phyloP scores from a whole-genome alignment of 1,140 invertebrate species.

The Drosophila biarmipes region DNA sequence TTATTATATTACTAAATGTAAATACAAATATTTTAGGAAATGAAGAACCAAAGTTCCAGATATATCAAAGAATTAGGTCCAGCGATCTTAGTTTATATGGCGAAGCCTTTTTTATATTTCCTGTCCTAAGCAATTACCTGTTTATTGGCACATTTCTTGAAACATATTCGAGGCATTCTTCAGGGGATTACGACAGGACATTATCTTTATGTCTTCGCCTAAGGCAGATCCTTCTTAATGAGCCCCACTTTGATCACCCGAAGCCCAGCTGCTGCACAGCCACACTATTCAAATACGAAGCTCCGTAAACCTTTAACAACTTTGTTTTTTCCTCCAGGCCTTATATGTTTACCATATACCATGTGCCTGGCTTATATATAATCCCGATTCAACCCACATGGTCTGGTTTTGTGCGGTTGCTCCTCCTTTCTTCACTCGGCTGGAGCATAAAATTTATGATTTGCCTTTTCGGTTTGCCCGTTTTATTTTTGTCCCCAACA shows the following conservation, averaged over 20 bases:
- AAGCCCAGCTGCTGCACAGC: constrained; percentile 11
- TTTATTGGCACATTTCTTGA: constrained; percentile 20
- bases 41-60: too few relatives aligned
- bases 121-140: neutral
- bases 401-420: constrained; percentile 12
- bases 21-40: too few relatives aligned
- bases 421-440: constrained; percentile 29
- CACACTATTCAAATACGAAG: constrained; percentile 6
- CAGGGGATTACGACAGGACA: constrained; percentile 18
- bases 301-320: constrained; percentile 66
- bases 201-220: constrained; percentile 31
- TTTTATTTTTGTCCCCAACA: constrained; percentile 37
- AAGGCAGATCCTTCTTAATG: constrained; percentile 17
- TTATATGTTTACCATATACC: neutral
- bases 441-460: constrained; percentile 80
- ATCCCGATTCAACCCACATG: constrained; percentile 33
- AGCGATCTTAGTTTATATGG: constrained; percentile 5
- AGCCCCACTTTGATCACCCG: constrained; percentile 24
- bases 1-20: neutral
- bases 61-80: neutral
- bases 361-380: constrained; percentile 1
- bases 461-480: constrained; percentile 56
- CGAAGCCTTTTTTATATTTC: constrained; percentile 10
- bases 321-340: constrained; percentile 22
- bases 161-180: constrained; percentile 9